phyloP scores from a whole-genome alignment of 1,140 invertebrate species.

The Caerostris extrusa region DNA sequence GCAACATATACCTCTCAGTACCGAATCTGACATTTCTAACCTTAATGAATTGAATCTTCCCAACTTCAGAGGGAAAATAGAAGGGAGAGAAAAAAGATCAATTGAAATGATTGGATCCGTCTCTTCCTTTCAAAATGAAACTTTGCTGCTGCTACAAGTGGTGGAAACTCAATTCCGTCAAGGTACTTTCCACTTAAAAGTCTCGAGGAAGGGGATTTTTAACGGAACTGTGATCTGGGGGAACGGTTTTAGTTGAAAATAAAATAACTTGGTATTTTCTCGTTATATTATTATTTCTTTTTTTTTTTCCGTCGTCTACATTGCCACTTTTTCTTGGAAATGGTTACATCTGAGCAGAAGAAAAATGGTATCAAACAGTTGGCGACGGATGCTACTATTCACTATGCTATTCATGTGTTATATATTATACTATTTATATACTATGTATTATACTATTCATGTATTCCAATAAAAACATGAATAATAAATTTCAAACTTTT shows the following conservation, averaged over 20 bases:
- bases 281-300: not conserved
- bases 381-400: conserved; percentile 14
- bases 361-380: not conserved
- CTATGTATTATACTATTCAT: too few relatives aligned
- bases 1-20: conserved; percentile 59
- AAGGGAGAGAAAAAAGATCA: conserved; percentile 59
- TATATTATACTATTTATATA: too few relatives aligned
- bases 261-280: conserved; percentile 41
- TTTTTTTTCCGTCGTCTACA: not conserved
- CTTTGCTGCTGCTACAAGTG: conserved; percentile 63
- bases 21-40: conserved; percentile 54
- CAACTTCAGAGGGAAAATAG: not conserved
- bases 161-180: conserved; percentile 70
- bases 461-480: too few relatives aligned
- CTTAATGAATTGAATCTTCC: conserved; percentile 73
- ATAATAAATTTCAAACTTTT: too few relatives aligned
- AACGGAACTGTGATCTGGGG: conserved; percentile 43
- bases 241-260: conserved; percentile 64
- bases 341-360: not conserved
- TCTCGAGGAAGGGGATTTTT: conserved; percentile 46
- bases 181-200: conserved; percentile 73
- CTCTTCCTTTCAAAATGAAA: conserved; percentile 70
- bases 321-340: conserved; percentile 1
- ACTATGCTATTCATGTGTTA: too few relatives aligned
- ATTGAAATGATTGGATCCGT: conserved; percentile 70